Base-by-base conservation (phyloP, 2,888 invertebrate genomes). In the Ischnus inquisitorius region DNA sequence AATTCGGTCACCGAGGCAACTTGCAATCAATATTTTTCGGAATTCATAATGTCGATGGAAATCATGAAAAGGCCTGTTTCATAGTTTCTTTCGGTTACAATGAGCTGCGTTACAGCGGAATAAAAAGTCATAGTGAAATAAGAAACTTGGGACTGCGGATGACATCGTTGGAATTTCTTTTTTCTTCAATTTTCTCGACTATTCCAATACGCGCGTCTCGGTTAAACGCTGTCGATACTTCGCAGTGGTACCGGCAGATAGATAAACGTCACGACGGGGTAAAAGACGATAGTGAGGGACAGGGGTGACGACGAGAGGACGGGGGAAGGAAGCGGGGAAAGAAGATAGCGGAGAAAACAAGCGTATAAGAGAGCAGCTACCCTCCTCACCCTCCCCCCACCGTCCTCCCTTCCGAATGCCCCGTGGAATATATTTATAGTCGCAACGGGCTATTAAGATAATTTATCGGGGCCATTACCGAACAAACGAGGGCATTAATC, bases 401-500 rank as follows among this genome's bases (percentile, higher is more conserved):
- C 34, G 8, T 6, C 77, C 80, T 69, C 75, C 46, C 74, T 79
- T 81, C 80, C 74, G 88, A 88, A 87, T 60, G 60, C 60, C 60
- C 88, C 85, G 88, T 88, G 89, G 91, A 92, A 92, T 92, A 93
- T 93, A 93, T 93, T 93, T 93, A 93, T 93, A 93, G 92, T 89
- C 88, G 87, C 71, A 79, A 78, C 87, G 87, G 89, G 92, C 93
- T 93, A 93, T 93, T 93, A 92, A 93, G 92, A 93, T 93, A 92
- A 93, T 93, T 93, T 93, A 93, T 92, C 92, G 92, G 89, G 91
- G 92, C 92, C 93, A 93, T 93, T 93, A 92, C 91, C 90, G 92
- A 92, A 92, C 93, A 92, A 93, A 93, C 92, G 93, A 93, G 93
- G 91, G 90, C 93, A 93, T 93, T 92, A 92, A 93, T 93, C 93